These are phyloP conservation scores for Nanorana parkeri DNA, from an alignment of 2,113 vertebrate species.

Conservation along the genomic window DNA sequence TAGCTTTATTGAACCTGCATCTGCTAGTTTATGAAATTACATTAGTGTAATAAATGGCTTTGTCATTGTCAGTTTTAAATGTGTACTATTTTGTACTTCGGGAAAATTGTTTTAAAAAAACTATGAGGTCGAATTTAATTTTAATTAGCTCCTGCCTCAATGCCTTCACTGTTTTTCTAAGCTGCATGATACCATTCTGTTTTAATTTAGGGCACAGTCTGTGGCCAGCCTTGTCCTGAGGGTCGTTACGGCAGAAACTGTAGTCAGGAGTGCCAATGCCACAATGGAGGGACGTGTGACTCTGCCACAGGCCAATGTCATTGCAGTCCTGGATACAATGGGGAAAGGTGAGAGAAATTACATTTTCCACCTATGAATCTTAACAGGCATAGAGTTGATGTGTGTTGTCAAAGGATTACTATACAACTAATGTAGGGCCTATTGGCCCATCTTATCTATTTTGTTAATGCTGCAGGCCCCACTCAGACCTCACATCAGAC, in stretches of 20 bases:
- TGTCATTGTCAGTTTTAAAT: background rate
- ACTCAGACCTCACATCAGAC: too few relatives aligned
- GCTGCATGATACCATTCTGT: slow-evolving; percentile 61
- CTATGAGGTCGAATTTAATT: slow-evolving; percentile 37
- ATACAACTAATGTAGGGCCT: too few relatives aligned
- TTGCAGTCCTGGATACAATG: slow-evolving; percentile 89
- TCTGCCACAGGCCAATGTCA: slow-evolving; percentile 81
- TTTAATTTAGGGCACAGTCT: slow-evolving; percentile 87
- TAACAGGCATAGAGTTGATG: too few relatives aligned
- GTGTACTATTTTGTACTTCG: background rate
- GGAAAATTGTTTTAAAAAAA: background rate
- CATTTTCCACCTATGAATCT: background rate
- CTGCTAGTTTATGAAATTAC: background rate
- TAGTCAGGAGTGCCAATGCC: slow-evolving; percentile 95
- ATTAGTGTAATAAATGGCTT: background rate
- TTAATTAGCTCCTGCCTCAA: slow-evolving; percentile 43
- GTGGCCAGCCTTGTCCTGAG: slow-evolving; percentile 94
- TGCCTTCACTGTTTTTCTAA: background rate
- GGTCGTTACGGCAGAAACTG: slow-evolving; percentile 91
- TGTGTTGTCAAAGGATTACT: too few relatives aligned
- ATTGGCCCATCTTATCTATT: too few relatives aligned
- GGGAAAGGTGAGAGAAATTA: slow-evolving; percentile 81
- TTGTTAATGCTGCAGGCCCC: too few relatives aligned
- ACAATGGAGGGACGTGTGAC: slow-evolving; percentile 88
- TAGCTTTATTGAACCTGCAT: background rate